Percentiles rank a stretch among this genome's conserved stretches.
These are phyloP conservation scores for Dreissena rostriformis DNA, from an alignment of 1,140 invertebrate genomes.

Conservation along the genomic window DNA sequence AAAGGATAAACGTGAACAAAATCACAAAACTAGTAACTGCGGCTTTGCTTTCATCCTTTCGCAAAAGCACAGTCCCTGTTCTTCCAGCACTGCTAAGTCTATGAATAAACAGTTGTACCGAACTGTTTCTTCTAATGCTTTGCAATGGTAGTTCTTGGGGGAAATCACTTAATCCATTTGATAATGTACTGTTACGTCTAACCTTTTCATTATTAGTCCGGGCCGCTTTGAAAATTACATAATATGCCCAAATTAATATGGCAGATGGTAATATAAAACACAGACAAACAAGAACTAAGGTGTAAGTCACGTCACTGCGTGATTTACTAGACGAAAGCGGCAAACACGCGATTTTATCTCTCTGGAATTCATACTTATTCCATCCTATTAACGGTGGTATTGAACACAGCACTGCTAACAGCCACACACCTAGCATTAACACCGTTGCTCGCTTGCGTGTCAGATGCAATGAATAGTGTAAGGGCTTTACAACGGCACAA, in stretches of 20 bases:
- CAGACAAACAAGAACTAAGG: conserved; percentile 70
- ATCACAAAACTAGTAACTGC: conserved; percentile 84
- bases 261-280: conserved; percentile 86
- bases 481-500: conserved; percentile 86
- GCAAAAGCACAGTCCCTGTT: conserved; percentile 69
- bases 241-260: conserved; percentile 87
- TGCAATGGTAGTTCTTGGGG: conserved; percentile 65
- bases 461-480: conserved; percentile 85
- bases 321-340: conserved; percentile 69
- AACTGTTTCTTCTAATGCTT: conserved; percentile 72
- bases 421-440: conserved; percentile 87
- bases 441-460: conserved; percentile 87
- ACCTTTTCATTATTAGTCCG: conserved; percentile 87
- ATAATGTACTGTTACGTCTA: conserved; percentile 85
- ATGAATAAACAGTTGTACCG: conserved; percentile 66
- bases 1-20: conserved; percentile 83
- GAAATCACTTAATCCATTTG: conserved; percentile 57
- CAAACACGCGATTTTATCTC: conserved; percentile 75
- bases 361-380: conserved; percentile 75
- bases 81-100: conserved; percentile 73
- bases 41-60: conserved; percentile 84
- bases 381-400: conserved; percentile 75
- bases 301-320: conserved; percentile 69
- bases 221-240: conserved; percentile 88
- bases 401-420: conserved; percentile 73